Conservation (phyloP, 2,888 invertebrate species). For the Plagodis pulveraria region DNA sequence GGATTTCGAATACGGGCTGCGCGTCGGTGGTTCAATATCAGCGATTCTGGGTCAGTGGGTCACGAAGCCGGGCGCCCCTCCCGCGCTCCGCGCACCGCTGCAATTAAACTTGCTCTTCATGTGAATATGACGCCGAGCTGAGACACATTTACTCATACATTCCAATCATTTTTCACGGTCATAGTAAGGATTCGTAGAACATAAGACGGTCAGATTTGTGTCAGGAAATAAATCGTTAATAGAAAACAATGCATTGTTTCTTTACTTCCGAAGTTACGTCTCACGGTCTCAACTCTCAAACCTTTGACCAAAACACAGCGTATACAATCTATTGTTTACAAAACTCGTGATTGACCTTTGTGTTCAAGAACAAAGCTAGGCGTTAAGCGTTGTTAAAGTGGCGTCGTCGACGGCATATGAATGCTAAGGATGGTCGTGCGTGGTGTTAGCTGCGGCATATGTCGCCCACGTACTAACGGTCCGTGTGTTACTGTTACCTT, state of each 20-base stretch:
- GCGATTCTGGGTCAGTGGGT: conserved; percentile 82
- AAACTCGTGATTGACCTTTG: conserved; percentile 54
- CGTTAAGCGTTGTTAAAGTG: conserved; percentile 32
- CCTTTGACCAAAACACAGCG: conserved; percentile 38
- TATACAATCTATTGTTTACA: conserved; percentile 44
- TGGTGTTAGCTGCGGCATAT: conserved; percentile 52
- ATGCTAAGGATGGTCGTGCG: conserved; percentile 47
- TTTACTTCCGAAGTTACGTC: conserved; percentile 38
- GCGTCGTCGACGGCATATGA: conserved; percentile 45
- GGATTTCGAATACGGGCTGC: conserved; percentile 75
- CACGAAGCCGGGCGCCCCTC: conserved; percentile 68
- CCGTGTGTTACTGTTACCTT: conserved; percentile 69
- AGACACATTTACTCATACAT: conserved; percentile 19
- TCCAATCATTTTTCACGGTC: conserved; percentile 39
- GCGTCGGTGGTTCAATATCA: conserved; percentile 83
- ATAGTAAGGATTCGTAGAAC: conserved; percentile 8
- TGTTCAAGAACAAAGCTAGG: conserved; percentile 51
- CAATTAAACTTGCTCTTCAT: conserved; percentile 70
- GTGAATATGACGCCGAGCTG: conserved; percentile 46
- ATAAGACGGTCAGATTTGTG: conserved; percentile 24
- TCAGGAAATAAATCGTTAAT: conserved; percentile 12
- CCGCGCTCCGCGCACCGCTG: conserved; percentile 44
- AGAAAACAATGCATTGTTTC: conserved; percentile 24
- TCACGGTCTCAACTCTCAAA: conserved; percentile 42
- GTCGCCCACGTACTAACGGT: conserved; percentile 74